These are phyloP conservation scores for Apotomis capreana DNA, from an alignment of 2,888 invertebrate genomes.

Conservation along the genomic window DNA sequence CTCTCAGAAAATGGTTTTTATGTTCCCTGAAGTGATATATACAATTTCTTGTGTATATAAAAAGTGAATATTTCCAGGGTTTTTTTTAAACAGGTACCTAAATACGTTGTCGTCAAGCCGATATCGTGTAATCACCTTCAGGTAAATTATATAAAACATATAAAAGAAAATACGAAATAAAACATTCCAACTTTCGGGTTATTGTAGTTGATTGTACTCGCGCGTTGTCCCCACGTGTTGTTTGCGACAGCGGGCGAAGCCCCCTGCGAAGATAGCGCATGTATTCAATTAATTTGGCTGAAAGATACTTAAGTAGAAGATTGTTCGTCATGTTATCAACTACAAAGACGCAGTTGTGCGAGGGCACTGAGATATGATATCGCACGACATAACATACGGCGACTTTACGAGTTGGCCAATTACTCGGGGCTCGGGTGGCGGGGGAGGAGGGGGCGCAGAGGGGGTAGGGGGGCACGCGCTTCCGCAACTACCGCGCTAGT, in stretches of 20 bases:
- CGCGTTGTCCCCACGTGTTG: neutral
- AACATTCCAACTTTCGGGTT: too few species aligned
- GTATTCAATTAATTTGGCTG: slow-evolving; percentile 25
- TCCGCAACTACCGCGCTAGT: slow-evolving; percentile 30
- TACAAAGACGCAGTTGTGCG: slow-evolving; percentile 7
- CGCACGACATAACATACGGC: slow-evolving; percentile 28
- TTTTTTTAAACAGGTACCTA: too few species aligned
- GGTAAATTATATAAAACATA: too few species aligned
- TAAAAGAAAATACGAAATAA: too few species aligned
- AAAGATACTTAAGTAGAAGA: slow-evolving; percentile 10
- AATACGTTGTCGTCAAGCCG: too few species aligned
- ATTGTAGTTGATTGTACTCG: too few species aligned
- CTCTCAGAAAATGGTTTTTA: too few species aligned
- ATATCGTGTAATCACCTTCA: too few species aligned
- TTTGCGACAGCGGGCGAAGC: neutral
- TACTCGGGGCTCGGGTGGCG: slow-evolving; percentile 1
- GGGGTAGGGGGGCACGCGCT: slow-evolving; percentile 9
- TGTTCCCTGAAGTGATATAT: too few species aligned
- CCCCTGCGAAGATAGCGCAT: neutral
- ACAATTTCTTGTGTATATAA: too few species aligned
- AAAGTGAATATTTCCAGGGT: too few species aligned
- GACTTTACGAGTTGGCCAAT: slow-evolving; percentile 34
- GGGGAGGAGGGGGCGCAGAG: neutral
- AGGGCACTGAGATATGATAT: slow-evolving; percentile 23
- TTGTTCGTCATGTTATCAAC: slow-evolving; percentile 13